Base-by-base conservation (phyloP, 1,140 invertebrate species). In the Magallana gigas region DNA sequence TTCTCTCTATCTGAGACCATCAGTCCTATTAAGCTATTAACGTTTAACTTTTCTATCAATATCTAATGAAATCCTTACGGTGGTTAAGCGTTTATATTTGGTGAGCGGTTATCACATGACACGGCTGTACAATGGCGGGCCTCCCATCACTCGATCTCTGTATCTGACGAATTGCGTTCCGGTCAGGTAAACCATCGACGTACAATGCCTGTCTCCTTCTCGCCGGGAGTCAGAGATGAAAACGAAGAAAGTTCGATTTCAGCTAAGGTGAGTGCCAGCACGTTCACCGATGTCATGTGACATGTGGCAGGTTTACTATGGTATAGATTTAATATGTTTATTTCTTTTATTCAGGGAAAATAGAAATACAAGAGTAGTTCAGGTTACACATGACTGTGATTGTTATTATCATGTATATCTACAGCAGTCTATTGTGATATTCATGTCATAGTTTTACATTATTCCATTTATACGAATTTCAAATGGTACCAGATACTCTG, bases 91-190 rank as follows among this genome's bases (percentile, higher is more conserved):
- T 81, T 58, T 57, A 76, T 76, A 76, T 18, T 12, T 29, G 23
- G 68, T 76, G 68, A 76, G 68, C 14, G 29, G 68, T 76, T 76
- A 76, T 76, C 68, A 76, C 68, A 76, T 76, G 68, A 76, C 68
- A 76, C 5, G 68, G 68, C 23, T 76, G 23, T 23, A 29, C 23
- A 11, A 29, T 76, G 68, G 68, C 23, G 68, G 23, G 23, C 23
- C 23, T 12, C 8, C 23, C 23, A 12, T 29, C 36, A 36, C 68
- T 29, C 23, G 29, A 76, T 76, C 60, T 64, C 60, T 7, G 8
- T n/a, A 64, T 64, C 68, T 76, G 23, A 76, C 68, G 36, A 76
- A 76, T 76, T 76, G 36, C 68, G 68, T 76, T 76, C 8, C 23
- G 68, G 68, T 76, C 68, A 76, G 68, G 68, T 76, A 76, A 76